Conservation (phyloP, 1,140 invertebrate genomes). For the Amyelois transitella region DNA sequence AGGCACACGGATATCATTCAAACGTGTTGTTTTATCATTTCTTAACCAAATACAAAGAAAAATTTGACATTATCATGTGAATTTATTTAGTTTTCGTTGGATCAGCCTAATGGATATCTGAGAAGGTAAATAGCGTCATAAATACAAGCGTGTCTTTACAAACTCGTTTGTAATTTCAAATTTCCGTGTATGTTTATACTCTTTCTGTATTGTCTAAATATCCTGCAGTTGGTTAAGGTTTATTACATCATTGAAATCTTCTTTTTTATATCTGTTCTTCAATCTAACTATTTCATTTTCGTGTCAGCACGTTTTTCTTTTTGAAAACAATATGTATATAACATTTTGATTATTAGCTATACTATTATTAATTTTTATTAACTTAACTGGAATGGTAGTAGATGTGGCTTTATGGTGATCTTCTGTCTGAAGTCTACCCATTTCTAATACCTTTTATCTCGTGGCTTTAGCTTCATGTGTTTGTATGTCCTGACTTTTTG, state of each 20-base stretch:
- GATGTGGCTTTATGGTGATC: neutral
- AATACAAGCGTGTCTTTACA: neutral
- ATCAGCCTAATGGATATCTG: neutral
- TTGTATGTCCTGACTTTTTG: slow-evolving; percentile 16
- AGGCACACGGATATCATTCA: neutral
- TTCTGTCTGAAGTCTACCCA: neutral
- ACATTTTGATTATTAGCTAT: neutral
- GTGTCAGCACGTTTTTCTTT: neutral
- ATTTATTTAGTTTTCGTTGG: neutral
- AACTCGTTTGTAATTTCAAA: neutral
- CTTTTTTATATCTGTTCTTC: neutral
- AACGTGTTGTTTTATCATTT: neutral
- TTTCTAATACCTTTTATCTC: neutral
- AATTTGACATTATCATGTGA: neutral
- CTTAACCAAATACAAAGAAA: neutral
- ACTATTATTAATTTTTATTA: neutral
- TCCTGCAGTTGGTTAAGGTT: neutral
- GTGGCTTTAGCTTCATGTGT: slow-evolving; percentile 6
- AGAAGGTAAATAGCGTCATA: neutral
- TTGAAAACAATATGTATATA: neutral
- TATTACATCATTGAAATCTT: neutral
- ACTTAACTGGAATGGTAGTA: too few relatives aligned
- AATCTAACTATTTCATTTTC: neutral
- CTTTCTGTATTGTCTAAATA: neutral
- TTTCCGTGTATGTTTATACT: neutral